Evolutionary conservation across 2,888 invertebrate species (phyloP).

Genomic region (Boloria euphrosyne): DNA sequence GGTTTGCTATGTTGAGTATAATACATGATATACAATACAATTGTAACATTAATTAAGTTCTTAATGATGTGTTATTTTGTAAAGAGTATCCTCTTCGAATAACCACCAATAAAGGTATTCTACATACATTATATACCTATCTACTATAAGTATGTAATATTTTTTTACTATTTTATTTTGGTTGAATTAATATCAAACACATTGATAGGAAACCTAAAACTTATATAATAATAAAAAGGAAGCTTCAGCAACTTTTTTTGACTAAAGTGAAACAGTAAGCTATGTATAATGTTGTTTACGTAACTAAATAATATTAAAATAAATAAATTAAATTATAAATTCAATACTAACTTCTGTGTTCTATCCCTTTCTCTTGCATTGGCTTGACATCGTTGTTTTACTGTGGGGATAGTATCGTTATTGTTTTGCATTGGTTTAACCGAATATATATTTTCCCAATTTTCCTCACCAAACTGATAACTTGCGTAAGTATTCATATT

Average conservation of each 20-base stretch:
- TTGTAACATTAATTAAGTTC: too few relatives aligned
- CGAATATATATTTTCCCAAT: conserved; percentile 64
- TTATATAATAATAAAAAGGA: too few relatives aligned
- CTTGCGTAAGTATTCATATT: conserved; percentile 65
- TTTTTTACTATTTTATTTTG: too few relatives aligned
- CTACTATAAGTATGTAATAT: too few relatives aligned
- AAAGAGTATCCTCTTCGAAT: too few relatives aligned
- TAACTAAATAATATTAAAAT: conserved; percentile 13
- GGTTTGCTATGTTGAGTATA: too few relatives aligned
- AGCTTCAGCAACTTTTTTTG: not conserved
- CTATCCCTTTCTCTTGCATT: conserved; percentile 92
- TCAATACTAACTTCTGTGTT: conserved; percentile 89
- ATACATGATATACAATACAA: too few relatives aligned
- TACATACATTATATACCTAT: too few relatives aligned
- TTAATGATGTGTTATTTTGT: too few relatives aligned
- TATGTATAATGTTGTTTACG: not conserved
- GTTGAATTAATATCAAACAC: too few relatives aligned
- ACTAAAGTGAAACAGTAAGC: not conserved
- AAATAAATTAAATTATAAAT: not conserved
- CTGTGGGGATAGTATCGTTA: conserved; percentile 60
- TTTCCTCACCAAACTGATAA: conserved; percentile 62
- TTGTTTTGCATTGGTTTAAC: conserved; percentile 52
- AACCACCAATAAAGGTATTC: too few relatives aligned
- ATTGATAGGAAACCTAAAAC: too few relatives aligned
- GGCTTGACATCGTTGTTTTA: conserved; percentile 87